Conservation (phyloP, 1,140 invertebrate species). For the Battus philenor region DNA sequence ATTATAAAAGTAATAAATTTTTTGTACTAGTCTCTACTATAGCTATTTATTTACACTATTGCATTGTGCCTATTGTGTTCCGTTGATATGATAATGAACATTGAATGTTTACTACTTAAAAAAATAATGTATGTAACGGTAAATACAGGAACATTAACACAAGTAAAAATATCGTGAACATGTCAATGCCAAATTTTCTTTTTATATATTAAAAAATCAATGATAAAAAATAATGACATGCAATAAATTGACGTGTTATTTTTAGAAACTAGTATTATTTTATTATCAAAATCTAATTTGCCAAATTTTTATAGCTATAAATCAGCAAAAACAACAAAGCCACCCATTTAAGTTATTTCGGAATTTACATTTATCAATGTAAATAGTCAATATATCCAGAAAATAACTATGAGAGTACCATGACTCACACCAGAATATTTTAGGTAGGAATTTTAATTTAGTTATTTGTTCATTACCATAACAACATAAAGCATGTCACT, state of each 20-base stretch:
- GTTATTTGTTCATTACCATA: slow-evolving; percentile 1
- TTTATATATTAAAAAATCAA: too few relatives aligned
- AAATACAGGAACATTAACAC: neutral
- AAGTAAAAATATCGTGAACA: too few relatives aligned
- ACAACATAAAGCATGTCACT: too few relatives aligned
- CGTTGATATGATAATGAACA: slow-evolving; percentile 1
- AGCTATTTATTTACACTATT: slow-evolving; percentile 5
- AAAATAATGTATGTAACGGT: neutral
- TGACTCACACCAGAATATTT: too few relatives aligned
- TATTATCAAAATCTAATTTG: too few relatives aligned
- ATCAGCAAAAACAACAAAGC: neutral
- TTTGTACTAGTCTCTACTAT: slow-evolving; percentile 13
- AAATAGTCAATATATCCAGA: neutral
- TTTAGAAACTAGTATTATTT: too few relatives aligned
- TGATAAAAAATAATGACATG: too few relatives aligned
- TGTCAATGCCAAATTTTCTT: too few relatives aligned
- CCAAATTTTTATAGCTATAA: neutral
- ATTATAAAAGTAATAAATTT: neutral
- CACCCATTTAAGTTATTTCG: neutral
- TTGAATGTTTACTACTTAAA: too few relatives aligned
- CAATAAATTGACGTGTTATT: too few relatives aligned
- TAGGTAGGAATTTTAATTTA: neutral
- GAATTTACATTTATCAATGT: neutral
- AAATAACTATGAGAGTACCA: neutral
- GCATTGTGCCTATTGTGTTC: slow-evolving; percentile 7